These are phyloP conservation scores for Sylvicola cinctus DNA, from an alignment of 2,888 invertebrate genomes.

Conservation along the genomic window DNA sequence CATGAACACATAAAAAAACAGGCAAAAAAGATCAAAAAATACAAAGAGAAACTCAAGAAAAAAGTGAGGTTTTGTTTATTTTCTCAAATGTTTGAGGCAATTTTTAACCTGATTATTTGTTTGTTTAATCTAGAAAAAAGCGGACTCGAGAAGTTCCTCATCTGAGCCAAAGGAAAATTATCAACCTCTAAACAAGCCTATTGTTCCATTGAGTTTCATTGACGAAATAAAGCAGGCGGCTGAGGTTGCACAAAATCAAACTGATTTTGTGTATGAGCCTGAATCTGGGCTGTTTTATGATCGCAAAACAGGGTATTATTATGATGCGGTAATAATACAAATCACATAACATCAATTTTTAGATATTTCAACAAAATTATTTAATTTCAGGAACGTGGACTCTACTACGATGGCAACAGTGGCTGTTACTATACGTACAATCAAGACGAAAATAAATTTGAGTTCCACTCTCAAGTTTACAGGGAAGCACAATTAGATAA, in stretches of 20 bases:
- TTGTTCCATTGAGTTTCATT: slow-evolving; percentile 29
- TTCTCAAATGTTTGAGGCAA: too few relatives aligned
- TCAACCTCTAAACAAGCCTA: not conserved
- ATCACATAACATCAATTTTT: too few relatives aligned
- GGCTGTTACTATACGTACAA: slow-evolving; percentile 72
- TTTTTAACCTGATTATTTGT: too few relatives aligned
- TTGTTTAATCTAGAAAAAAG: too few relatives aligned
- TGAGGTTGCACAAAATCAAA: slow-evolving; percentile 47
- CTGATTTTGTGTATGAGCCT: slow-evolving; percentile 69
- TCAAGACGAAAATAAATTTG: slow-evolving; percentile 48
- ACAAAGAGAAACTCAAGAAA: slow-evolving; percentile 2
- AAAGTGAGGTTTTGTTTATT: slow-evolving; percentile 5
- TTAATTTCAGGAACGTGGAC: slow-evolving; percentile 47
- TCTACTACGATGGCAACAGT: slow-evolving; percentile 75
- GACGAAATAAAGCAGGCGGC: slow-evolving; percentile 61
- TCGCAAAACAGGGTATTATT: slow-evolving; percentile 74
- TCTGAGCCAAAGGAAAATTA: too few relatives aligned
- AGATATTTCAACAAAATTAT: slow-evolving; percentile 5
- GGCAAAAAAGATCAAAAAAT: slow-evolving; percentile 3
- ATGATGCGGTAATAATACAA: slow-evolving; percentile 63
- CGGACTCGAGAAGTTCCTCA: too few relatives aligned
- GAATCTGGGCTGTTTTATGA: slow-evolving; percentile 78
- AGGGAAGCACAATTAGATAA: slow-evolving; percentile 10
- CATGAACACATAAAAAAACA: slow-evolving; percentile 4
- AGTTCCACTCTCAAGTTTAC: slow-evolving; percentile 42